Conservation (phyloP, 2,113 vertebrate species). For the Protobothrops mucrosquamatus region DNA sequence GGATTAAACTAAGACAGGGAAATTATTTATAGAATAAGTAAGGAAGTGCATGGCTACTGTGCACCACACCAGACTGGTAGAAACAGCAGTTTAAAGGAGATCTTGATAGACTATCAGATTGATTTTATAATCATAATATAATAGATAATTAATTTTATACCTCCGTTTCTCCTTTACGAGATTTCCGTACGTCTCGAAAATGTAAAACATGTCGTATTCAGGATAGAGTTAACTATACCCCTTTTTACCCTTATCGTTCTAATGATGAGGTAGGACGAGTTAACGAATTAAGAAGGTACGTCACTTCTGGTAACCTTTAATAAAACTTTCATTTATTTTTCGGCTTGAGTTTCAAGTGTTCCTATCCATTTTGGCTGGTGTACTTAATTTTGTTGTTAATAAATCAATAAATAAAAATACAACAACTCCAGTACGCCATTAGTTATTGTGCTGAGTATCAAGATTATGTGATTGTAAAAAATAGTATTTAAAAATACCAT, state of each 20-base stretch:
- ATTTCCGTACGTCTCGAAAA: too few species aligned
- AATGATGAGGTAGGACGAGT: too few species aligned
- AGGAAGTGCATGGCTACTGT: not conserved
- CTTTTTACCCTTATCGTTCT: too few species aligned
- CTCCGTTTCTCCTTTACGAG: too few species aligned
- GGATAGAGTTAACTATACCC: too few species aligned
- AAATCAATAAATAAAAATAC: not conserved
- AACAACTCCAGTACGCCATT: not conserved
- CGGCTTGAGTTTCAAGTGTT: not conserved
- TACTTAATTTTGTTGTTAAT: not conserved
- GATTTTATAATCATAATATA: too few species aligned
- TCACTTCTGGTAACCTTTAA: too few species aligned
- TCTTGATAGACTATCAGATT: not conserved
- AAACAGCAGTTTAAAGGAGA: not conserved
- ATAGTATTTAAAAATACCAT: not conserved
- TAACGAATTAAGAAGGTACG: too few species aligned
- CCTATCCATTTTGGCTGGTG: not conserved
- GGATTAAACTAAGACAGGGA: not conserved
- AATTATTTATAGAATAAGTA: not conserved
- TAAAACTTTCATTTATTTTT: too few species aligned
- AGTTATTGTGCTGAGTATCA: not conserved
- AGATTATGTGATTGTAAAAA: not conserved
- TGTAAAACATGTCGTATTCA: too few species aligned
- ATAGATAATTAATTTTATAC: too few species aligned
- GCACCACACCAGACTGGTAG: not conserved